These are phyloP conservation scores for Nixonia krombeini DNA, from an alignment of 1,140 invertebrate genomes.

Conservation along the genomic window DNA sequence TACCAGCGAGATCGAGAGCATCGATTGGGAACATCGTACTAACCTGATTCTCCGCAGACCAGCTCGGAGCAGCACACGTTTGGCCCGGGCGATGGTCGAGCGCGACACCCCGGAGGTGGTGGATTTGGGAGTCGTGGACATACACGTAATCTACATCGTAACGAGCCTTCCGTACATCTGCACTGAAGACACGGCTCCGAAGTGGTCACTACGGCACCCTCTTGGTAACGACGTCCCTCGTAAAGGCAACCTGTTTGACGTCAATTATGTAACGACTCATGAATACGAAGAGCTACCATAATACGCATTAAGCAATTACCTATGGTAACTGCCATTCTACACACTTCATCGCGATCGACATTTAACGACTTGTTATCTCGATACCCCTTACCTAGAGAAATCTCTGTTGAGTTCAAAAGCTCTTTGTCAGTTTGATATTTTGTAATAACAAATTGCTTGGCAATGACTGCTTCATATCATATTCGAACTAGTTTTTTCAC, in stretches of 20 bases:
- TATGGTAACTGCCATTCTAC: no score
- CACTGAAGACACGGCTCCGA: slow-evolving; percentile 84
- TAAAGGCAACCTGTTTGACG: slow-evolving; percentile 76
- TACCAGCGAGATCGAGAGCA: slow-evolving; percentile 18
- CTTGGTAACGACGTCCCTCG: slow-evolving; percentile 76
- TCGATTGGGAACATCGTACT: slow-evolving; percentile 58
- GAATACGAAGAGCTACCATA: slow-evolving; percentile 25
- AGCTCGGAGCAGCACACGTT: slow-evolving; percentile 83
- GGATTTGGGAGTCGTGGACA: slow-evolving; percentile 82
- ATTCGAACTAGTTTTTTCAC: no score
- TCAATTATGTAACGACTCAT: slow-evolving; percentile 40
- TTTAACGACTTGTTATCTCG: no score
- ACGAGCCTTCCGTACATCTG: slow-evolving; percentile 78
- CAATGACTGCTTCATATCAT: no score
- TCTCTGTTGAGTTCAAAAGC: no score
- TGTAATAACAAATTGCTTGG: no score
- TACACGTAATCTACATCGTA: slow-evolving; percentile 83
- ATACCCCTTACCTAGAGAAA: no score
- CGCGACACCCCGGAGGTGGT: slow-evolving; percentile 78
- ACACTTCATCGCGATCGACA: no score
- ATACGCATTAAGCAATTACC: not conserved
- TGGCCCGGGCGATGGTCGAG: slow-evolving; percentile 77
- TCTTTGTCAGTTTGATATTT: no score
- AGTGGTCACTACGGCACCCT: slow-evolving; percentile 77
- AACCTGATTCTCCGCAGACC: slow-evolving; percentile 76